Base-by-base conservation (phyloP, 1,140 invertebrate species). In the Drosophila parvula region DNA sequence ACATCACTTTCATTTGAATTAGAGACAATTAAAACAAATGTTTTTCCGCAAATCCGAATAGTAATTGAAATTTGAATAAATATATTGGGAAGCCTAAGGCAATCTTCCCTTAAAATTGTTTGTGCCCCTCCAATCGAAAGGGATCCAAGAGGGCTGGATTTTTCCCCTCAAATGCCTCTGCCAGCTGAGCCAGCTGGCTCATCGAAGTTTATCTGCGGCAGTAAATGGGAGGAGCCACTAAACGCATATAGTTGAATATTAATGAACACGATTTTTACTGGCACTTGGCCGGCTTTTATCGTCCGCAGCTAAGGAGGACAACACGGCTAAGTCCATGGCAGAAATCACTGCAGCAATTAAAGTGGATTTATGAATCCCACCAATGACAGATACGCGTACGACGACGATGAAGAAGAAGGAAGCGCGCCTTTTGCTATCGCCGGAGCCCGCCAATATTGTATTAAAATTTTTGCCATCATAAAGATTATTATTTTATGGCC, bases 281-380 rank as follows among this genome's bases (percentile, higher is more conserved):
- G 82, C 83, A 86, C 76, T 86, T 86, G 62, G 53, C 47, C 28
- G 64, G 64, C 74, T 76, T 88, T 82, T 79, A 83, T 82, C 75
- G 65, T 68, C 48, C 43, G 56, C 53, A 36, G 56, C 47, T 22
- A 64, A 55, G 36, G 51, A 36, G 51, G 10, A 63, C 63, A 71
- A 73, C 79, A 86, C 82, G 82, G 78, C 63, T 78, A 62, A 53
- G 65, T 45, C 74, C 44, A 63, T 28, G 60, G 28, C 45, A 50
- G 67, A 79, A 89, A 88, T 88, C 84, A 88, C 84, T 88, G 84
- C 84, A 88, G 84, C 84, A 88, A 88, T 88, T 88, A 88, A 88
- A 88, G 67, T 89, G 78, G 77, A 89, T 88, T 88, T 88, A 88
- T 89, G 84, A 88, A 89, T 81, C 80, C 40, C 55, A 53, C 58